phyloP scores from a whole-genome alignment of 2,797 vertebrate species.

The Notoglanidium macrostoma region DNA sequence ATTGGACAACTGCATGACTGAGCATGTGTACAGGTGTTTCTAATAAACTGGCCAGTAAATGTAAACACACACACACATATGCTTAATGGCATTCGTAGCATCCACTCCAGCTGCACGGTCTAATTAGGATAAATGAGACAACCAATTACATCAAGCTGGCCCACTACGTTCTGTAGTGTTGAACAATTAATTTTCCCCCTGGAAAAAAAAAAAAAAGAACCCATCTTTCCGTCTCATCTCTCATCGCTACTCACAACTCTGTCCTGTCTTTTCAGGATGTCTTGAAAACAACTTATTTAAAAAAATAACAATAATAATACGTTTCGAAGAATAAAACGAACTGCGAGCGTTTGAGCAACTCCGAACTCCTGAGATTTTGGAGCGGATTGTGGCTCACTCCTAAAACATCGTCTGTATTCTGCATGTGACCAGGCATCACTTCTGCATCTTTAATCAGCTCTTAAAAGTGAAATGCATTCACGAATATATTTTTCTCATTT shows the following conservation, averaged over 20 bases:
- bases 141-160: slow-evolving; percentile 21
- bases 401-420: background rate
- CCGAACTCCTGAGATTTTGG: background rate
- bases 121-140: slow-evolving; percentile 47
- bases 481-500: background rate
- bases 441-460: background rate
- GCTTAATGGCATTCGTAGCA: slow-evolving; percentile 14
- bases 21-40: background rate
- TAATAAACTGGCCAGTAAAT: background rate
- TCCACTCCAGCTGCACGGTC: slow-evolving; percentile 37
- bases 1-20: background rate
- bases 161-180: background rate
- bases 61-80: background rate
- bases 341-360: background rate
- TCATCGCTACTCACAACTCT: background rate
- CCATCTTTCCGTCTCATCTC: too few relatives aligned
- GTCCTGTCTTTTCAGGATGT: background rate
- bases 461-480: background rate
- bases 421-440: background rate
- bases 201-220: background rate
- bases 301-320: background rate
- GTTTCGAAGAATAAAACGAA: background rate
- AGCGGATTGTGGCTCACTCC: background rate
- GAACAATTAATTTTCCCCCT: background rate
- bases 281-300: background rate